phyloP scores from a whole-genome alignment of 2,888 invertebrate species.

The Drosophila suboccidentalis region DNA sequence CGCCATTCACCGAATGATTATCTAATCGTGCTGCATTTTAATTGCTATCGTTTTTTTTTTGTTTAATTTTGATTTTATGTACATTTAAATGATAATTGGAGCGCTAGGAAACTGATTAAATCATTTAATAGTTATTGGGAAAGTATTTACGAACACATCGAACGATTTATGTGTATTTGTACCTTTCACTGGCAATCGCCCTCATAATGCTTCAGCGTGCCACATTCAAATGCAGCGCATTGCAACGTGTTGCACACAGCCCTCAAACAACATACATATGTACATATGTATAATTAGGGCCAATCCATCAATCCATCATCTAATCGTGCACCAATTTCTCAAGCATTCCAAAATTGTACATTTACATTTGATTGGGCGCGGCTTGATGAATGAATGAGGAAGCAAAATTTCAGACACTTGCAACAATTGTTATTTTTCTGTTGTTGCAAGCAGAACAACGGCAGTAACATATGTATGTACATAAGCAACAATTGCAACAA shows the following conservation, averaged over 20 bases:
- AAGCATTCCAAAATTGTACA: slow-evolving; percentile 35
- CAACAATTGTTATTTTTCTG: slow-evolving; percentile 20
- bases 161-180: not conserved
- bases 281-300: slow-evolving; percentile 47
- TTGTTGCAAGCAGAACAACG: slow-evolving; percentile 45
- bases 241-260: slow-evolving; percentile 41
- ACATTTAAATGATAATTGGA: slow-evolving; percentile 50
- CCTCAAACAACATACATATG: slow-evolving; percentile 5
- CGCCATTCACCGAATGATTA: slow-evolving; percentile 53
- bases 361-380: slow-evolving; percentile 46
- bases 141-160: slow-evolving; percentile 22
- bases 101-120: slow-evolving; percentile 35
- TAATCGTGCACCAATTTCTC: slow-evolving; percentile 39
- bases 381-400: slow-evolving; percentile 46
- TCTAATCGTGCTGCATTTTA: slow-evolving; percentile 60
- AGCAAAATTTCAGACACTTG: slow-evolving; percentile 19
- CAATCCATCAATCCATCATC: slow-evolving; percentile 35
- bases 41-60: slow-evolving; percentile 32
- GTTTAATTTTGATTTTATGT: slow-evolving; percentile 26
- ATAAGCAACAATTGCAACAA: not conserved
- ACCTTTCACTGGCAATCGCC: slow-evolving; percentile 46
- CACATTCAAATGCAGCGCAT: slow-evolving; percentile 16
- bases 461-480: not conserved
- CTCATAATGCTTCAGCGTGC: not conserved
- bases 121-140: slow-evolving; percentile 13